phyloP scores from a whole-genome alignment of 2,113 vertebrate genomes.

The Microtus pennsylvanicus region DNA sequence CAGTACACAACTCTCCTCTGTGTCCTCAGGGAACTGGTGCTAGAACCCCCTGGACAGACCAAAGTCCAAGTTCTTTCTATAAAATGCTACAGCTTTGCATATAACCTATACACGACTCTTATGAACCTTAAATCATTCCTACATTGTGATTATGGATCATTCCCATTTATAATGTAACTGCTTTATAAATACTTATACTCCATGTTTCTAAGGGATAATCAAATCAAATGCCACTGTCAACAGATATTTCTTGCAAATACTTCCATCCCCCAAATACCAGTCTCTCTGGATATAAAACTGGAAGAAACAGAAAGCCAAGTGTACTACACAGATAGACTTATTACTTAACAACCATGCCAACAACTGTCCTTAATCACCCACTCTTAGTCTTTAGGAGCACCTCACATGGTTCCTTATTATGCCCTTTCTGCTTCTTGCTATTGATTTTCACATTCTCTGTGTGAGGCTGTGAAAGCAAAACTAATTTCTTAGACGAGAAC shows the following conservation, averaged over 20 bases:
- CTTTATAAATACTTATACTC: background rate
- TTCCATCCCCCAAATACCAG: background rate
- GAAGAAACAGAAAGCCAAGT: background rate
- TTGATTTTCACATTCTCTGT: slow-evolving; percentile 38
- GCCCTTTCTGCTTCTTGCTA: slow-evolving; percentile 14
- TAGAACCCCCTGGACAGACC: background rate
- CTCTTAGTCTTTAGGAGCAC: background rate
- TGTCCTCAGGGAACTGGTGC: background rate
- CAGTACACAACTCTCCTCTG: background rate
- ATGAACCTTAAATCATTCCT: background rate
- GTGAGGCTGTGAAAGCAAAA: slow-evolving; percentile 31
- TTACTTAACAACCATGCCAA: slow-evolving; percentile 14
- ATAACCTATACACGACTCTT: background rate
- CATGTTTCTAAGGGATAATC: background rate
- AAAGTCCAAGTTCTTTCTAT: background rate
- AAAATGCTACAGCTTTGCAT: background rate
- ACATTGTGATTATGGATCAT: background rate
- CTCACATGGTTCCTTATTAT: background rate
- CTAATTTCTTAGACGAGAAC: slow-evolving; percentile 11
- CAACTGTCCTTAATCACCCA: background rate
- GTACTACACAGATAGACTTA: background rate
- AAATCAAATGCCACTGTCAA: background rate
- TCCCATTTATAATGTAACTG: background rate
- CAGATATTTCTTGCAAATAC: background rate
- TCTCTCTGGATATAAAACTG: background rate